These are phyloP conservation scores for Darevskia nairensis DNA, from an alignment of 2,797 vertebrate genomes.

Conservation along the genomic window DNA sequence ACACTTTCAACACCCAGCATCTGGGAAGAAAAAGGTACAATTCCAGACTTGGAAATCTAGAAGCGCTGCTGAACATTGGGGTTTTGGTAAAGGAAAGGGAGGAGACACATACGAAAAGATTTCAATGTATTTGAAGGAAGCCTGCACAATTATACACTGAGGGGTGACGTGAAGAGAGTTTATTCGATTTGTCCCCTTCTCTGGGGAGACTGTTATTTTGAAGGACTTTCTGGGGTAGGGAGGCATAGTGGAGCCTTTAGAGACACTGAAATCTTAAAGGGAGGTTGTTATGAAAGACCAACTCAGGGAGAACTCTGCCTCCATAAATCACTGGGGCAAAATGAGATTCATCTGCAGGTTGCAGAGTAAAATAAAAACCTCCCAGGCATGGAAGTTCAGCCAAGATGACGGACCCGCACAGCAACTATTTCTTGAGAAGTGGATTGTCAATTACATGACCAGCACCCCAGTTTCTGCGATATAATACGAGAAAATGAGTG, in stretches of 20 bases:
- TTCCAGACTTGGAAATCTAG: background rate
- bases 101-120: background rate
- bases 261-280: slow-evolving; percentile 45
- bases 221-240: background rate
- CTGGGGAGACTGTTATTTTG: slow-evolving; percentile 47
- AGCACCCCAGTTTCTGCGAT: background rate
- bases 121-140: slow-evolving; percentile 32
- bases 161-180: slow-evolving; percentile 16
- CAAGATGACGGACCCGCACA: background rate
- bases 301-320: background rate
- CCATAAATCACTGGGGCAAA: slow-evolving; percentile 55
- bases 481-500: too few species aligned
- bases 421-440: slow-evolving; percentile 30
- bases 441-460: background rate
- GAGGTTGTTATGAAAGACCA: slow-evolving; percentile 9
- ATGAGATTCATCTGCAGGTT: slow-evolving; percentile 39
- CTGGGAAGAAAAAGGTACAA: background rate
- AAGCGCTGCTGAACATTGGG: too few species aligned
- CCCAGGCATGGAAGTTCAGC: background rate
- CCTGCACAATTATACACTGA: background rate
- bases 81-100: background rate
- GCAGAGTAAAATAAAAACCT: slow-evolving; percentile 33
- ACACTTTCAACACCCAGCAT: too few species aligned
- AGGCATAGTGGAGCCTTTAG: slow-evolving; percentile 8
- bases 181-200: slow-evolving; percentile 14